A percentile compares a stretch with the other conserved stretches of the same genome.
Conservation (phyloP, 2,888 invertebrate genomes). For the Campoletis raptor region DNA sequence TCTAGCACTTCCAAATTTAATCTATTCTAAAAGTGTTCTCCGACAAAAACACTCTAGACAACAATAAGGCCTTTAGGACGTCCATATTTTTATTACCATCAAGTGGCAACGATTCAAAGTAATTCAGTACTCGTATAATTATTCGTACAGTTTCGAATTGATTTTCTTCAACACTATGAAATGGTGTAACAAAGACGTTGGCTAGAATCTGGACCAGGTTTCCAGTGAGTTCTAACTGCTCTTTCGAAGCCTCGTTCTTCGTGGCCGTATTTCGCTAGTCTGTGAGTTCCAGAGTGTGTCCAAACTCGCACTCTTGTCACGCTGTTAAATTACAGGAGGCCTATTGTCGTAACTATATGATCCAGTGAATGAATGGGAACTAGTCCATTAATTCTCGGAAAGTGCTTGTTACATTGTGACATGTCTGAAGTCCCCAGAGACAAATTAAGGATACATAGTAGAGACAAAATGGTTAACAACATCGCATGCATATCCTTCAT, state of each 20-base stretch:
- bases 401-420: constrained; percentile 61
- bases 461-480: constrained; percentile 36
- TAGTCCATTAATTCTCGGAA: constrained; percentile 42
- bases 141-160: constrained; percentile 19
- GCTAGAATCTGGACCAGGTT: constrained; percentile 29
- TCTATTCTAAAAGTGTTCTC: too few relatives aligned
- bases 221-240: constrained; percentile 22
- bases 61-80: too few relatives aligned
- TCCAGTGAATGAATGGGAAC: constrained; percentile 44
- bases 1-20: too few relatives aligned
- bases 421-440: constrained; percentile 19
- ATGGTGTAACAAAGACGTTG: constrained; percentile 40
- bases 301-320: constrained; percentile 22
- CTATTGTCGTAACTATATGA: constrained; percentile 61
- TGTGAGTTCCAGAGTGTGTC: constrained; percentile 35
- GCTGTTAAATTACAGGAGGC: constrained; percentile 54
- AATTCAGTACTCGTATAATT: background rate
- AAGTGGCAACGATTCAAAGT: background rate
- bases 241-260: constrained; percentile 14
- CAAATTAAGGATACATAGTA: background rate
- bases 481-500: constrained; percentile 15
- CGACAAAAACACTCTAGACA: too few relatives aligned
- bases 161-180: constrained; percentile 33
- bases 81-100: background rate
- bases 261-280: constrained; percentile 6